These are phyloP conservation scores for Julus scandinavius DNA, from an alignment of 2,888 invertebrate genomes.

Conservation along the genomic window DNA sequence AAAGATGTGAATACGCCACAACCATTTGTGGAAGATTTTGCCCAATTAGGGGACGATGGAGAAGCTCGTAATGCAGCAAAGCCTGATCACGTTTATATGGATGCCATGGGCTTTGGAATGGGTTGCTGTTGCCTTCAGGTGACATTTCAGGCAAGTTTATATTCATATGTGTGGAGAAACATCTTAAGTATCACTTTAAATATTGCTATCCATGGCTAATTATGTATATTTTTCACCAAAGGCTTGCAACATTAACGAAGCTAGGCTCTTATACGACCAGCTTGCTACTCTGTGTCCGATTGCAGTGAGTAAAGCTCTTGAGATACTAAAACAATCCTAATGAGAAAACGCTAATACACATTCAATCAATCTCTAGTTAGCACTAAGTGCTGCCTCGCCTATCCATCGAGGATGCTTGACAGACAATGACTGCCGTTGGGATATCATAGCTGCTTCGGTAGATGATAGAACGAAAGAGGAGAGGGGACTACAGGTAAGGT, in stretches of 20 bases:
- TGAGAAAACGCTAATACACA: not conserved
- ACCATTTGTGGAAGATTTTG: conserved; percentile 77
- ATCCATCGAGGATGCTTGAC: conserved; percentile 92
- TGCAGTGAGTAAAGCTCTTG: conserved; percentile 74
- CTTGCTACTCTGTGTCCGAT: conserved; percentile 96
- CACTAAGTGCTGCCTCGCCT: conserved; percentile 96
- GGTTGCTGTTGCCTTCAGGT: conserved; percentile 97
- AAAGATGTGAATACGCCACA: conserved; percentile 86
- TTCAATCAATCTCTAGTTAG: conserved; percentile 73
- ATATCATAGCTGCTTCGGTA: conserved; percentile 94
- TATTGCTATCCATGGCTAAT: too few species aligned
- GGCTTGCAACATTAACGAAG: conserved; percentile 96
- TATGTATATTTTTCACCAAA: conserved; percentile 72
- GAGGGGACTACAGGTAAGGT: conserved; percentile 75
- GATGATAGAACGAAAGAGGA: conserved; percentile 96
- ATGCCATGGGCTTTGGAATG: conserved; percentile 99
- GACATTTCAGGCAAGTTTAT: conserved; percentile 76
- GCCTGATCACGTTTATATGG: conserved; percentile 96
- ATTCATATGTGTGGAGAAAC: not conserved
- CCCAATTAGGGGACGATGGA: conserved; percentile 73
- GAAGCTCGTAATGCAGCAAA: conserved; percentile 75
- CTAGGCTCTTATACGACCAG: conserved; percentile 95
- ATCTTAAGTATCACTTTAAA: conserved; percentile 42
- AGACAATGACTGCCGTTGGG: conserved; percentile 98
- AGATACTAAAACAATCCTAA: too few species aligned